Base-by-base conservation (phyloP, 2,113 vertebrate genomes). In the Trichechus manatus region DNA sequence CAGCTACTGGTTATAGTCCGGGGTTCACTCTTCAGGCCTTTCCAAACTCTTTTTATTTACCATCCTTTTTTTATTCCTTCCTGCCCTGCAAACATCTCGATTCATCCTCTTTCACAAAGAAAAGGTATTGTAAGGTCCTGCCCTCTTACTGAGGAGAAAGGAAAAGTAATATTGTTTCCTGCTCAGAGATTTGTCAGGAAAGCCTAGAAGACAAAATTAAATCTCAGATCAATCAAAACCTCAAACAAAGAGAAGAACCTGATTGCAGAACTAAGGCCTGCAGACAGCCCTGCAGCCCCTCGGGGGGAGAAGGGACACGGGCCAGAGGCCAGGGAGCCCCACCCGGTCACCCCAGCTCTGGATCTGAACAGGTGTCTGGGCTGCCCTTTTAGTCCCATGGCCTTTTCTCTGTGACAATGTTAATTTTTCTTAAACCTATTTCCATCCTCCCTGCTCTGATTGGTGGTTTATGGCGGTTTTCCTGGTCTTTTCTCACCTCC, bases 201-300 rank as follows among this genome's bases (percentile, higher is more conserved):
- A 87, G 61, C 61, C 75, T 90, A 64, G 64, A 89, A 97, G 87
- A 91, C 59, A 90, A 97, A 96, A 90, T 97, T 87, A 97, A 96
- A 97, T 81, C 80, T 63, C 50, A 95, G 61, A 85, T 93, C 92
- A 90, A 78, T 95, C 92, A 95, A 89, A 98, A 82, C 70, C 31
- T 84, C 66, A 53, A 78, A 94, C 77, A 66, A 84, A 86, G 92
- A 61, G 9, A 81, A 81, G 83, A 86, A 85, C 29, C 85, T 74
- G 42, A 61, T 15, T 44, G 64, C 25, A 80, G 29, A 50, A 36
- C 33, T 22, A n/a, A 83, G 56, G 63, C 23, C 47, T 61, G 47
- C 33, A 66, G 70, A 22, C 11, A 82, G 13, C 31, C 47, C 3
- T 17, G 19, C 44, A 44, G 39, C 15, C 19, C 4, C 15, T 29